These are phyloP conservation scores for Knipowitschia caucasica DNA, from an alignment of 2,797 vertebrate genomes.

Conservation along the genomic window DNA sequence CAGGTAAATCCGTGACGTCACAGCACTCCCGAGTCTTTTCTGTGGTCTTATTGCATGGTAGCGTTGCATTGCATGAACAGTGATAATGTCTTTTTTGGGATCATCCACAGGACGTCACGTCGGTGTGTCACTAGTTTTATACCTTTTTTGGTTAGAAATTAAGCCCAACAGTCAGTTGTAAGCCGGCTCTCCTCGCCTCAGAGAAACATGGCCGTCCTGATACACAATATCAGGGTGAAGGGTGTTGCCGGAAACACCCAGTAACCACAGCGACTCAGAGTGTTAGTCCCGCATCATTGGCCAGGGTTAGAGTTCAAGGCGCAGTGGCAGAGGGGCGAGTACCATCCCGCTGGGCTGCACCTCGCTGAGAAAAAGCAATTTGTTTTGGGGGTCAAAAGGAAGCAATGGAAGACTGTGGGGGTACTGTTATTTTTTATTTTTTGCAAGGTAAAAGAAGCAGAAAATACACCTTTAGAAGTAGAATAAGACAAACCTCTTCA, in stretches of 20 bases:
- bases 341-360: conserved; percentile 27
- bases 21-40: too few relatives aligned
- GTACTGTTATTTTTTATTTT: conserved; percentile 13
- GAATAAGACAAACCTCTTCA: background rate
- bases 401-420: conserved; percentile 6
- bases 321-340: conserved; percentile 15
- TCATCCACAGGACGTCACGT: too few relatives aligned
- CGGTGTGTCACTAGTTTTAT: too few relatives aligned
- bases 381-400: conserved; percentile 44
- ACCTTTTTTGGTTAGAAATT: too few relatives aligned
- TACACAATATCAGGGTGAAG: conserved; percentile 7
- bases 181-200: background rate
- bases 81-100: too few relatives aligned
- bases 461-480: background rate
- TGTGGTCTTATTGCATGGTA: too few relatives aligned
- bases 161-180: too few relatives aligned
- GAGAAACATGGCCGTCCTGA: background rate
- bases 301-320: conserved; percentile 43
- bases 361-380: conserved; percentile 48
- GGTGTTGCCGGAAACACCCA: background rate
- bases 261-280: background rate
- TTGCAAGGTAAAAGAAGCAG: conserved; percentile 25
- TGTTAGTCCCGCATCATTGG: conserved; percentile 48
- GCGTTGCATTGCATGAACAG: too few relatives aligned
- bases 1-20: too few relatives aligned